A percentile compares a stretch with the other conserved stretches of the same genome.
phyloP scores from a whole-genome alignment of 92 coral and sea anemone species.

The Nematostella vectensis region DNA sequence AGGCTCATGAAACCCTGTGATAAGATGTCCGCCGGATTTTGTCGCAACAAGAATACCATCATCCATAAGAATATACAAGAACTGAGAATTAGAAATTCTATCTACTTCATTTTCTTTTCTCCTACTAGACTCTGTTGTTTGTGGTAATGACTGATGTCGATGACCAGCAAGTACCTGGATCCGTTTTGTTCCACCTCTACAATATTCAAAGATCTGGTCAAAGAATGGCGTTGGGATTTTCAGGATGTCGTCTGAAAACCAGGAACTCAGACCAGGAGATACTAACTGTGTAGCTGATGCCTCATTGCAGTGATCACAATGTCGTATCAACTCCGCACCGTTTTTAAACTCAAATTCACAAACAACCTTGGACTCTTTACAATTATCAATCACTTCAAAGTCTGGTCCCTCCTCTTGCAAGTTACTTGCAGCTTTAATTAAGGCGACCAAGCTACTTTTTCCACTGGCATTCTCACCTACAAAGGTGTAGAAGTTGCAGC shows the following conservation, averaged over 20 bases:
- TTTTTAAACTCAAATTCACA: slow-evolving; percentile 69
- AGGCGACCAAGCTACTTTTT: slow-evolving; percentile 81
- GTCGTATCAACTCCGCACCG: slow-evolving; percentile 37
- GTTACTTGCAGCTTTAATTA: slow-evolving; percentile 78
- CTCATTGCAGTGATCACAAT: slow-evolving; percentile 28
- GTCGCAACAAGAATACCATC: slow-evolving; percentile 44
- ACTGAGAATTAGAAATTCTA: slow-evolving; percentile 35
- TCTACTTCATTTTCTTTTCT: slow-evolving; percentile 4
- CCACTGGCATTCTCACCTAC: slow-evolving; percentile 94
- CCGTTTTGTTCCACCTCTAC: slow-evolving; percentile 9
- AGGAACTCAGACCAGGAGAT: slow-evolving; percentile 66
- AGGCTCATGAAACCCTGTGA: slow-evolving; percentile 56
- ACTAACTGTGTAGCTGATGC: slow-evolving; percentile 25
- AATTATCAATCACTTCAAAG: slow-evolving; percentile 48
- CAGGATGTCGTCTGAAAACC: slow-evolving; percentile 79
- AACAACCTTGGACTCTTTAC: slow-evolving; percentile 43
- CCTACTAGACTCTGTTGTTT: slow-evolving; percentile 3
- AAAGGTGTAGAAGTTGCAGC: slow-evolving; percentile 58
- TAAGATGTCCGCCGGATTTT: slow-evolving; percentile 36
- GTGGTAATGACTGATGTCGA: slow-evolving; percentile 25
- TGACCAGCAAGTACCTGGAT: slow-evolving; percentile 55
- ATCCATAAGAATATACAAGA: slow-evolving; percentile 53
- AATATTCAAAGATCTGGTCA: slow-evolving; percentile 21
- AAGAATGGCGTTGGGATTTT: slow-evolving; percentile 49
- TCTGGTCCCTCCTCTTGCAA: slow-evolving; percentile 64